Conservation (phyloP, 2,888 invertebrate species). For the Metallyticus violacea region DNA sequence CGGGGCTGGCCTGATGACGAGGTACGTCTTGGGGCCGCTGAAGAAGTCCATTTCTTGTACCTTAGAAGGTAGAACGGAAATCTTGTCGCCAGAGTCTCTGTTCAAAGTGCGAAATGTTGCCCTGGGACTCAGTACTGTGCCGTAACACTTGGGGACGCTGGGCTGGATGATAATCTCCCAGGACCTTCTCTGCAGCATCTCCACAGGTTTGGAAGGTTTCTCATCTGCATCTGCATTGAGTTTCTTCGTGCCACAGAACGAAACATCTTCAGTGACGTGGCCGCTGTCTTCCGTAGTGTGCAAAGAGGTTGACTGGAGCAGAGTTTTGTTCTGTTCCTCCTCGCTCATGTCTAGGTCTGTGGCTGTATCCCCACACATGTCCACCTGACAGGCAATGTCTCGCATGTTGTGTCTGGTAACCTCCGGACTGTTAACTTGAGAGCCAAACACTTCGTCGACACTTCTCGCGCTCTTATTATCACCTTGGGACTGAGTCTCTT, state of each 20-base stretch:
- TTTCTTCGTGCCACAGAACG: not conserved
- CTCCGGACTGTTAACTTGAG: not conserved
- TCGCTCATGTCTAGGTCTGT: not conserved
- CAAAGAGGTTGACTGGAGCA: not conserved
- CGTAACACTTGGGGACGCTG: not conserved
- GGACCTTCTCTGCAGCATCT: not conserved
- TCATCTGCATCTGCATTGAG: not conserved
- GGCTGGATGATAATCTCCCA: slow-evolving; percentile 5
- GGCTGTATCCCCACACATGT: not conserved
- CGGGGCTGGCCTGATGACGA: not conserved
- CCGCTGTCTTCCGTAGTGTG: not conserved
- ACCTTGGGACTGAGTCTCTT: not conserved
- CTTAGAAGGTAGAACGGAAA: not conserved
- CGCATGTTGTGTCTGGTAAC: not conserved
- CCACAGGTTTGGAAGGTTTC: not conserved
- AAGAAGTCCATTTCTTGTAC: slow-evolving; percentile 7
- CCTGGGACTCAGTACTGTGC: not conserved
- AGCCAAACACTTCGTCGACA: not conserved
- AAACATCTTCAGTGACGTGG: not conserved
- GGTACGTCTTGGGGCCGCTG: not conserved
- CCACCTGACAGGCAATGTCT: not conserved
- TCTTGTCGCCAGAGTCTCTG: not conserved
- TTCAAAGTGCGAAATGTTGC: not conserved
- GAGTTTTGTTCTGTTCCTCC: not conserved
- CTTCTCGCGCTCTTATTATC: not conserved